A percentile compares a stretch with the other conserved stretches of the same genome.
These are phyloP conservation scores for Anguilla japonica DNA, from an alignment of 2,113 vertebrate species.

Conservation along the genomic window DNA sequence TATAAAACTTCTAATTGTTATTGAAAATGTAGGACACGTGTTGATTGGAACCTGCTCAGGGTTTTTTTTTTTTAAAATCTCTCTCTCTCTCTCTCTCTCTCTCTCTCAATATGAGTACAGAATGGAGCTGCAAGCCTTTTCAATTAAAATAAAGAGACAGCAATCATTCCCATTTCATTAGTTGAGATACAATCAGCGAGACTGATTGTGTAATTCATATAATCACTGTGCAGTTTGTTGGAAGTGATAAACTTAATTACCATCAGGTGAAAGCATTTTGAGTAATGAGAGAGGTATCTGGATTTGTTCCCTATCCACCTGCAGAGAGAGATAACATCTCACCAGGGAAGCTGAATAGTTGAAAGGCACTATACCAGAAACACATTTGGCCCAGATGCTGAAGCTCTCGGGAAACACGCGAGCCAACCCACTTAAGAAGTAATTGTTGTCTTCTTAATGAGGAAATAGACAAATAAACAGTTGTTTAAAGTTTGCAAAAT, in stretches of 20 bases:
- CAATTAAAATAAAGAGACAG: slow-evolving; percentile 27
- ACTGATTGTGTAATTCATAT: slow-evolving; percentile 48
- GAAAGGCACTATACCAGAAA: not conserved
- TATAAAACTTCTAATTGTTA: too few species aligned
- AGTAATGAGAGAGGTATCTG: slow-evolving; percentile 3
- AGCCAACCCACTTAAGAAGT: slow-evolving; percentile 1
- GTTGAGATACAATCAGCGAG: slow-evolving; percentile 44
- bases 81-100: not conserved
- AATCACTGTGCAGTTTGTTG: slow-evolving; percentile 45
- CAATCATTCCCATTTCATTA: slow-evolving; percentile 41
- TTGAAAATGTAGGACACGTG: too few species aligned
- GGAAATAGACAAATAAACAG: not conserved
- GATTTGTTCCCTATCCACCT: slow-evolving; percentile 21
- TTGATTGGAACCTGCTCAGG: too few species aligned
- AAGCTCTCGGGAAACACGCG: not conserved
- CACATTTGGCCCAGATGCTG: not conserved
- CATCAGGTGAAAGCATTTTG: slow-evolving; percentile 44
- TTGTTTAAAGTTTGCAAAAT: not conserved
- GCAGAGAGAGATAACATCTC: slow-evolving; percentile 6
- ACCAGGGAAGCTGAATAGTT: slow-evolving; percentile 1
- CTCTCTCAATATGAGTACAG: not conserved
- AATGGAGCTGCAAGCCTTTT: not conserved
- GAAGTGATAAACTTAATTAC: slow-evolving; percentile 41
- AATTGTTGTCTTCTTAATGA: not conserved
- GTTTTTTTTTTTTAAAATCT: not conserved